These are phyloP conservation scores for Barypeithes pellucidus DNA, from an alignment of 2,888 invertebrate genomes.

Conservation along the genomic window DNA sequence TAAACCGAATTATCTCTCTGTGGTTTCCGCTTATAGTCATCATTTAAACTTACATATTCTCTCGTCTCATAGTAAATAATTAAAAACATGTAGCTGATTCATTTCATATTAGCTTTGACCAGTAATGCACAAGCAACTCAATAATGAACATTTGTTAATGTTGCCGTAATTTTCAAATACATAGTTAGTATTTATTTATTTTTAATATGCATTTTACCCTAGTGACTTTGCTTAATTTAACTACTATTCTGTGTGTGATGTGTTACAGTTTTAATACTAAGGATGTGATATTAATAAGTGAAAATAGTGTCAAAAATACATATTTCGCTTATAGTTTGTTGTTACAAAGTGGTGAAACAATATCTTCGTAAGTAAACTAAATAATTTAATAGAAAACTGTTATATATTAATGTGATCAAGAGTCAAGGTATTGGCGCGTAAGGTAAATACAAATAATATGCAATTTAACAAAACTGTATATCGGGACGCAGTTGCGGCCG, in stretches of 20 bases:
- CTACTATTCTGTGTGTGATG: slow-evolving; percentile 5
- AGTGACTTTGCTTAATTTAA: background rate
- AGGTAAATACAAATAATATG: too few relatives aligned
- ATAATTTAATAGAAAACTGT: too few relatives aligned
- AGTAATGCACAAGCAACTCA: background rate
- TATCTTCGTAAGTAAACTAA: slow-evolving; percentile 36
- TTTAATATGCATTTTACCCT: background rate
- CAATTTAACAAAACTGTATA: too few relatives aligned
- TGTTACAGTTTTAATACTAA: slow-evolving; percentile 45
- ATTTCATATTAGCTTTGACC: background rate
- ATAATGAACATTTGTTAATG: background rate
- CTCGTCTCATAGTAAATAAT: background rate
- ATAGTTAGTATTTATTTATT: background rate
- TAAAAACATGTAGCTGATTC: slow-evolving; percentile 3
- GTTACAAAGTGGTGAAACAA: slow-evolving; percentile 42
- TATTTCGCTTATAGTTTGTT: slow-evolving; percentile 51
- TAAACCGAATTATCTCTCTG: slow-evolving; percentile 15
- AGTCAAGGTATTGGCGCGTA: too few relatives aligned
- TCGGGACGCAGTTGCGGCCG: too few relatives aligned
- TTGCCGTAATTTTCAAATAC: background rate
- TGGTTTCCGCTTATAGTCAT: slow-evolving; percentile 19
- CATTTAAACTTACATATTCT: slow-evolving; percentile 3
- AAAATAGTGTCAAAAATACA: slow-evolving; percentile 33
- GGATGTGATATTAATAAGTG: slow-evolving; percentile 41
- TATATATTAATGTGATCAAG: too few relatives aligned